Base-by-base conservation (phyloP, 2,113 vertebrate species). In the Menidia beryllina region DNA sequence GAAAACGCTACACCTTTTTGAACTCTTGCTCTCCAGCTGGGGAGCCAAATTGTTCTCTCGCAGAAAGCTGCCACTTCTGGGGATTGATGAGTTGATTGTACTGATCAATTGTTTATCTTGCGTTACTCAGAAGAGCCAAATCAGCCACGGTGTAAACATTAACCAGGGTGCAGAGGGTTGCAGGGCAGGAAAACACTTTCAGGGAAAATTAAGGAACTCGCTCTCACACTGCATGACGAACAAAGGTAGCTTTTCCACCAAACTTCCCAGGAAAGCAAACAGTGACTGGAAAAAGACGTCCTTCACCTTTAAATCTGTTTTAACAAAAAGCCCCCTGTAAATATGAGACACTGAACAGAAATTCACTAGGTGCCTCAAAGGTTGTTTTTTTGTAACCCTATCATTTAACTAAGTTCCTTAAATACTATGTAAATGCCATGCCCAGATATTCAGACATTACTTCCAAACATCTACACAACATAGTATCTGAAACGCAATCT, bases 111-210 rank as follows among this genome's bases (percentile, higher is more conserved):
- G 84, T 92, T 92, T 87, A 74, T 81, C 65, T 65, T 67, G 56
- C 72, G 69, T 87, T 90, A 86, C 70, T 26, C 54, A 53, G 54
- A 79, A 57, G 65, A 84, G 57, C 51, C 72, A 56, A 84, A 87
- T 89, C 81, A 79, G 84, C 88, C 71, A 72, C 47, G 30, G 49
- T 38, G 73, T 91, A 83, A 89, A 87, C 80, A 90, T 88, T 88
- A 91, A 84, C 82, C 74, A 60, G 69, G 52, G 54, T 60, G 26
- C 61, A 38, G 39, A 64, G 69, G 76, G 83, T 64, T 27, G 59
- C 34, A 47, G 61, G 72, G 75, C n/a, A 38, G 77, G 75, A 85
- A 79, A 75, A 47, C 30, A 21, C 25, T 78, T 79, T 83, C 80
- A 83, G 75, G 47, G 79, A 64, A 77, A 84, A 69, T 30, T 51